These are phyloP conservation scores for Labroides dimidiatus DNA, from an alignment of 2,797 vertebrate species.

Conservation along the genomic window DNA sequence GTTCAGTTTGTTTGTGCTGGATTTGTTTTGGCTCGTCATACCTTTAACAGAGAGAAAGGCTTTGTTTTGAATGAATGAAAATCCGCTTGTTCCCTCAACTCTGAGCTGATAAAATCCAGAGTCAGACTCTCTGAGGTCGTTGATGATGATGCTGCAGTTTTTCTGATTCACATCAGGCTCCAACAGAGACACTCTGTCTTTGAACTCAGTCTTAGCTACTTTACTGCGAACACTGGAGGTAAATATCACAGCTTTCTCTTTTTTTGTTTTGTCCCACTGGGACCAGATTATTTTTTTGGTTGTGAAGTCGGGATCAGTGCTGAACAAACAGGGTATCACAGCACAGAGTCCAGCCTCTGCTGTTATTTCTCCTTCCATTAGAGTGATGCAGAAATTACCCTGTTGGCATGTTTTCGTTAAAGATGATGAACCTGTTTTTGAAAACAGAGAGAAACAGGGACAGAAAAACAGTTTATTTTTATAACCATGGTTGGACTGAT, in stretches of 20 bases:
- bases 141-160: constrained; percentile 55
- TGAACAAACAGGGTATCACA: constrained; percentile 21
- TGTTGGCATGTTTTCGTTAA: accelerated
- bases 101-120: constrained; percentile 21
- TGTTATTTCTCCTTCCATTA: background rate
- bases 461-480: background rate
- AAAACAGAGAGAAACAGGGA: background rate
- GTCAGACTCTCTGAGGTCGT: constrained; percentile 29
- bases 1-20: background rate
- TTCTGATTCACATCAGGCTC: background rate
- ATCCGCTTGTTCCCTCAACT: background rate
- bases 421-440: constrained; percentile 12
- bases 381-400: background rate
- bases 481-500: background rate
- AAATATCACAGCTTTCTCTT: background rate
- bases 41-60: constrained; percentile 1
- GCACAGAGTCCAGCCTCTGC: constrained; percentile 45
- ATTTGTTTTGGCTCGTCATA: background rate
- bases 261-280: background rate
- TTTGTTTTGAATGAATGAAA: accelerated
- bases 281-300: background rate
- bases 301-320: accelerated
- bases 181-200: constrained; percentile 26
- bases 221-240: no score
- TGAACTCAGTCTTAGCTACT: background rate